phyloP scores from a whole-genome alignment of 92 coral and sea anemone genomes.

The Bergia puertoricense region DNA sequence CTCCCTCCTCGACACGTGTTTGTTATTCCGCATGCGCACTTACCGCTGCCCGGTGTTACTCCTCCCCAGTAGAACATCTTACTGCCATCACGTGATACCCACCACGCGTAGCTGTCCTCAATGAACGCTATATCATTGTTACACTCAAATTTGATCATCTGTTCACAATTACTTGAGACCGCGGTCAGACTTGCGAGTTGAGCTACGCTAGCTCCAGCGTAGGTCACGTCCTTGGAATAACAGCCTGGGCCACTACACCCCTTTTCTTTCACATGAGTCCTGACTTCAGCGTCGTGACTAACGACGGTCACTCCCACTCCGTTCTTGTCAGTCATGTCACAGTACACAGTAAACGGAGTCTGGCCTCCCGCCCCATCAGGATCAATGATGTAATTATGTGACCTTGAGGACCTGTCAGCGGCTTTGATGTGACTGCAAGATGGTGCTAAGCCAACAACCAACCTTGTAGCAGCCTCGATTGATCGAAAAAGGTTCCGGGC shows the following conservation, averaged over 20 bases:
- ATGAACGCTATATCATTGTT: conserved; percentile 33
- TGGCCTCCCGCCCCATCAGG: conserved; percentile 18
- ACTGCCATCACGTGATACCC: conserved; percentile 77
- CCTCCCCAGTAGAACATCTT: conserved; percentile 81
- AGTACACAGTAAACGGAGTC: conserved; percentile 30
- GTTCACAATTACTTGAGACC: conserved; percentile 65
- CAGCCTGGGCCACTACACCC: conserved; percentile 13
- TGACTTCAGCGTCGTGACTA: conserved; percentile 36
- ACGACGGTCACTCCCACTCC: conserved; percentile 36
- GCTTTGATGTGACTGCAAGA: conserved; percentile 17
- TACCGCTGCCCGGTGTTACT: conserved; percentile 55
- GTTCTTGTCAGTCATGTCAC: conserved; percentile 46
- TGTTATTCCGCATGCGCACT: conserved; percentile 77
- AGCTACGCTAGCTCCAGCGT: conserved; percentile 60
- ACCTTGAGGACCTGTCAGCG: neutral
- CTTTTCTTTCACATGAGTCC: conserved; percentile 32
- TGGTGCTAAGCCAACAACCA: neutral
- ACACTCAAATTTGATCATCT: conserved; percentile 68
- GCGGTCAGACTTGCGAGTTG: conserved; percentile 61
- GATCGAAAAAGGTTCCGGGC: conserved; percentile 23
- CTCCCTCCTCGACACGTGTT: conserved; percentile 55
- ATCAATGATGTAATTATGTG: conserved; percentile 29
- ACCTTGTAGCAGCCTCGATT: neutral
- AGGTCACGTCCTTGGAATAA: conserved; percentile 52
- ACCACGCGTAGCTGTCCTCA: conserved; percentile 32